Evolutionary conservation across 2,113 vertebrate species (phyloP).

Genomic region (Passer montanus): DNA sequence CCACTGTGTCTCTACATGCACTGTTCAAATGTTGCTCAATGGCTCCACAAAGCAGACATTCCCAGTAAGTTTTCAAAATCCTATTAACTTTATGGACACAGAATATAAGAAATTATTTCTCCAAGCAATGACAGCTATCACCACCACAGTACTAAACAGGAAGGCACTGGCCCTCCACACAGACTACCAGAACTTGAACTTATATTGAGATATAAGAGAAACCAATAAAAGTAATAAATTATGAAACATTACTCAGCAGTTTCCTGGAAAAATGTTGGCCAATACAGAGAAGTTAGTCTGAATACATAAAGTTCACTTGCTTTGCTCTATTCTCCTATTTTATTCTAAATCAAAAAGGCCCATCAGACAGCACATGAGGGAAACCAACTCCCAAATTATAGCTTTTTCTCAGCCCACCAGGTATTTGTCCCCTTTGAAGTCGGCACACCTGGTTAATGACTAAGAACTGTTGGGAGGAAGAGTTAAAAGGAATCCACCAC

Average conservation of each 20-base stretch:
- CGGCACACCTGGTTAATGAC: constrained; percentile 75
- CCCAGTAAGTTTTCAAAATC: background rate
- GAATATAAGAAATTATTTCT: background rate
- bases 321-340: background rate
- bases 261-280: background rate
- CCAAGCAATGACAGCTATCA: background rate
- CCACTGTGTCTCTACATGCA: background rate
- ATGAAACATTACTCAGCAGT: background rate
- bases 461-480: constrained; percentile 55
- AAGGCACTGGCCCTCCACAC: background rate
- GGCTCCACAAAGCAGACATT: background rate
- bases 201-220: background rate
- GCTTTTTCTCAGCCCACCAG: constrained; percentile 35
- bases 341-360: background rate
- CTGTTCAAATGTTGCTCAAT: background rate
- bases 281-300: background rate
- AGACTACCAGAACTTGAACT: background rate
- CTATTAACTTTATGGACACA: background rate
- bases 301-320: background rate
- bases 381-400: background rate
- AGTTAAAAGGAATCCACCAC: background rate
- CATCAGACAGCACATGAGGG: background rate
- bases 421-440: constrained; percentile 77
- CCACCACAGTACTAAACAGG: background rate
- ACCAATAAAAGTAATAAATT: background rate